Evolutionary conservation across 1,140 invertebrate genomes (phyloP).

Genomic region (Zaprionus davidi): DNA sequence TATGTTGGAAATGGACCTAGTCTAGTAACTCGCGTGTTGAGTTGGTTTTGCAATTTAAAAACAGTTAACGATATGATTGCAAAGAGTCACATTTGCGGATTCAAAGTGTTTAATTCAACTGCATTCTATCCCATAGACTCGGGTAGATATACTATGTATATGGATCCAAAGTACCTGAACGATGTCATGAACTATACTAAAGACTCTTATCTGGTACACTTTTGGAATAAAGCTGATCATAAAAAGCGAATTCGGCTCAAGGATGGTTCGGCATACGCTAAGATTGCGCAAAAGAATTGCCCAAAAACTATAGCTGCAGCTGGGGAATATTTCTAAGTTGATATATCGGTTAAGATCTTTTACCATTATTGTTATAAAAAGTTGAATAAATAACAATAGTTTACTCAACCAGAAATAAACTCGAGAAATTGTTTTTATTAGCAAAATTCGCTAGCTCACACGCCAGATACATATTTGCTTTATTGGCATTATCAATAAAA

Average conservation of each 20-base stretch:
- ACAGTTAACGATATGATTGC: neutral
- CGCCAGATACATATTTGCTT: too few relatives aligned
- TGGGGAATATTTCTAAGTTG: neutral
- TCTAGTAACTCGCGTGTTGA: neutral
- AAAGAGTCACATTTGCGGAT: neutral
- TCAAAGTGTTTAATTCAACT: constrained; percentile 9
- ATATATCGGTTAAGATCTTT: neutral
- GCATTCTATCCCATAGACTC: neutral
- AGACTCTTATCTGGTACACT: constrained; percentile 7
- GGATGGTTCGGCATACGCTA: neutral
- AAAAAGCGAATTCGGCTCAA: neutral
- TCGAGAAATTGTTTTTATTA: too few relatives aligned
- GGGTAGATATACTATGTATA: neutral
- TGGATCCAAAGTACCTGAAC: neutral
- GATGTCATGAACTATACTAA: neutral
- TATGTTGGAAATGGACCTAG: neutral
- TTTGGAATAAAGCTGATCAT: neutral
- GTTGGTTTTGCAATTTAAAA: neutral
- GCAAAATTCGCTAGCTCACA: too few relatives aligned
- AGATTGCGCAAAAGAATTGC: neutral
- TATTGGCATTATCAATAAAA: too few relatives aligned
- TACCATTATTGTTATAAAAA: neutral
- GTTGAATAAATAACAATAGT: neutral
- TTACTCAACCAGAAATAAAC: neutral
- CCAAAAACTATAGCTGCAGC: neutral